Evolutionary conservation across 2,797 vertebrate genomes (phyloP).

Genomic region (Thripadectes ignobilis): DNA sequence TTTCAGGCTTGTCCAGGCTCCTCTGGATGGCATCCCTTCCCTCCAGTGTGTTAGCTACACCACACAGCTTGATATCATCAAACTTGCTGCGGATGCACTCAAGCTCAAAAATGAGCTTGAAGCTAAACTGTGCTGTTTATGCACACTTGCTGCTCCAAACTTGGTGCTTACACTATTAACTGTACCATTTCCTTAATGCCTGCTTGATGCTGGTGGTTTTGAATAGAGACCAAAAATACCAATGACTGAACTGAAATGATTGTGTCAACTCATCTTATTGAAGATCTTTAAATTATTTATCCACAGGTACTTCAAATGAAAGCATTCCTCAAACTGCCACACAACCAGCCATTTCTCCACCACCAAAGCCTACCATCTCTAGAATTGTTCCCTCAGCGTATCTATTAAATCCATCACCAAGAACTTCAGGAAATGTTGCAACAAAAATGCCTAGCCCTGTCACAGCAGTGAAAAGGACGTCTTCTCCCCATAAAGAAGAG

Average conservation of each 20-base stretch:
- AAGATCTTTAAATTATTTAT: constrained; percentile 33
- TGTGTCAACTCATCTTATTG: not conserved
- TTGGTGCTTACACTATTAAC: not conserved
- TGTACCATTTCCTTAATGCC: not conserved
- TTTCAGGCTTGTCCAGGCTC: not conserved
- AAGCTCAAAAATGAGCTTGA: not conserved
- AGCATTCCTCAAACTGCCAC: constrained; percentile 85
- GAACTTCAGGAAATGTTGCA: constrained; percentile 74
- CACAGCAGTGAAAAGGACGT: constrained; percentile 76
- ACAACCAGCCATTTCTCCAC: constrained; percentile 77
- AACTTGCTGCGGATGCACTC: not conserved
- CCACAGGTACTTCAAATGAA: constrained; percentile 78
- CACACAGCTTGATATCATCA: not conserved
- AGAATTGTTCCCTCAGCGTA: constrained; percentile 77
- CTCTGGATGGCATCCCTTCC: not conserved
- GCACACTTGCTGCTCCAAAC: not conserved
- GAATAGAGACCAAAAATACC: not conserved
- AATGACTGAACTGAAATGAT: not conserved
- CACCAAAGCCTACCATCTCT: constrained; percentile 79
- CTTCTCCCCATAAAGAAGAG: constrained; percentile 78
- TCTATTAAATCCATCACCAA: constrained; percentile 76
- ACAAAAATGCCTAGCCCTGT: constrained; percentile 78
- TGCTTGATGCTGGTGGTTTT: not conserved
- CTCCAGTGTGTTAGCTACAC: not conserved
- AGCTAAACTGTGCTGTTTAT: not conserved